Base-by-base conservation (phyloP, 2,797 vertebrate genomes). In the Heliangelus exortis region DNA sequence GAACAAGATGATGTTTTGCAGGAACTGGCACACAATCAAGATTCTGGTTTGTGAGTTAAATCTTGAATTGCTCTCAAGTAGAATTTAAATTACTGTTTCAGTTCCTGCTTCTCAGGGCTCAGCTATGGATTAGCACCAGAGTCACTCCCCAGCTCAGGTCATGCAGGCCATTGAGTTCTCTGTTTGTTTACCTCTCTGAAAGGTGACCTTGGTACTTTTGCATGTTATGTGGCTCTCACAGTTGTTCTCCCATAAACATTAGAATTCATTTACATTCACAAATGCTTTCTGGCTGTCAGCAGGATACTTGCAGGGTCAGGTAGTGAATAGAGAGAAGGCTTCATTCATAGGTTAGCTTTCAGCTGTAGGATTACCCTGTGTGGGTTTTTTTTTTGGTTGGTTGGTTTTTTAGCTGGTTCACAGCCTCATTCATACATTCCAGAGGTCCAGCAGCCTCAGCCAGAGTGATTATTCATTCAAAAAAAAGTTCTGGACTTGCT, bases 1-100 rank as follows among this genome's bases (percentile, higher is more conserved):
- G 33, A 84, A 61, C 57, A 71, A 31, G 59, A 61, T 28, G 57
- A 39, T 92, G 50, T 92, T 94, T 94, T 94, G 88, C 81, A 89
- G 72, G n/a, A 92, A 23, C 78, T 84, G 84, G 33, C 41, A 15
- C 90, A 22, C 92, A 82, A 94, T 89, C 63, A 94, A 74, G 53
- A 71, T 55, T 41, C 33, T 90, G 55, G 67, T 93, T 82, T 74
- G 80, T 34, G 86, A 82, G 21, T 77, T 95, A 87, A 69, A 65
- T 68, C 31, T 77, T 77, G 57, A 61, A 84, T 47, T 9, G 20
- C 21, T 90, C 92, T 89, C 61, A 80, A 73, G 63, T 31, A 92
- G 90, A 71, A 90, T 45, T 79, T 73, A 76, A 84, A 81, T 82
- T 53, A 80, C 22, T 89, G 45, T 10, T 82, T 86, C 66, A 76